phyloP scores from a whole-genome alignment of 2,888 invertebrate genomes.

The Gibbula magus region DNA sequence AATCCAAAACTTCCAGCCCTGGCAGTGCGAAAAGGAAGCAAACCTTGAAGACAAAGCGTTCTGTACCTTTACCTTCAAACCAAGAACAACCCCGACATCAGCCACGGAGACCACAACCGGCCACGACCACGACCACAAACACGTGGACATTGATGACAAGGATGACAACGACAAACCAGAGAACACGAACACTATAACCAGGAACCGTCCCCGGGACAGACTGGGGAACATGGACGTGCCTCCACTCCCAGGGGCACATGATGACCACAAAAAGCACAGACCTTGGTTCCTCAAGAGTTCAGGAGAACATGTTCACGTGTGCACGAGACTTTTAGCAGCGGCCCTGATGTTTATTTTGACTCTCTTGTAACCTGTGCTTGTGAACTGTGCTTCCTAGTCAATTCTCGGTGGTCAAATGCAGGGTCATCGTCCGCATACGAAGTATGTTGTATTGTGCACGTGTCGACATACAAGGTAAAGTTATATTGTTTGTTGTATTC shows the following conservation, averaged over 20 bases:
- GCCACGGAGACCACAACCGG: conserved; percentile 23
- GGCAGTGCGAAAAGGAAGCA: conserved; percentile 53
- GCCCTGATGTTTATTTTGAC: not conserved
- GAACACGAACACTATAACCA: not conserved
- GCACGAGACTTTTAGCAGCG: not conserved
- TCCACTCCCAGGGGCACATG: not conserved
- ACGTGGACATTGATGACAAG: conserved; percentile 11
- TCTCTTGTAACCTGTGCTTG: too few species aligned
- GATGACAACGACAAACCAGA: conserved; percentile 17
- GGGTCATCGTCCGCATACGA: too few species aligned
- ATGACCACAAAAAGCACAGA: conserved; percentile 31
- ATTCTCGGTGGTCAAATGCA: too few species aligned
- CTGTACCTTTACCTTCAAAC: conserved; percentile 37
- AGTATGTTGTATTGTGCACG: too few species aligned
- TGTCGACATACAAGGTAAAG: too few species aligned
- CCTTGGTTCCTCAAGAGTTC: conserved; percentile 42
- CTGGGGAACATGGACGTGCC: not conserved
- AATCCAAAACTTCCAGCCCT: conserved; percentile 60
- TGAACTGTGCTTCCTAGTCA: too few species aligned
- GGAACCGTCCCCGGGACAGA: not conserved
- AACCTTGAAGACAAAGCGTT: conserved; percentile 35
- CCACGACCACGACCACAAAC: conserved; percentile 14
- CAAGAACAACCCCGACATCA: conserved; percentile 27
- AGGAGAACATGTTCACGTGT: not conserved
- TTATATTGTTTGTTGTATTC: too few species aligned